Conservation (phyloP, 2,113 vertebrate genomes). For the Ptilonorhynchus violaceus region DNA sequence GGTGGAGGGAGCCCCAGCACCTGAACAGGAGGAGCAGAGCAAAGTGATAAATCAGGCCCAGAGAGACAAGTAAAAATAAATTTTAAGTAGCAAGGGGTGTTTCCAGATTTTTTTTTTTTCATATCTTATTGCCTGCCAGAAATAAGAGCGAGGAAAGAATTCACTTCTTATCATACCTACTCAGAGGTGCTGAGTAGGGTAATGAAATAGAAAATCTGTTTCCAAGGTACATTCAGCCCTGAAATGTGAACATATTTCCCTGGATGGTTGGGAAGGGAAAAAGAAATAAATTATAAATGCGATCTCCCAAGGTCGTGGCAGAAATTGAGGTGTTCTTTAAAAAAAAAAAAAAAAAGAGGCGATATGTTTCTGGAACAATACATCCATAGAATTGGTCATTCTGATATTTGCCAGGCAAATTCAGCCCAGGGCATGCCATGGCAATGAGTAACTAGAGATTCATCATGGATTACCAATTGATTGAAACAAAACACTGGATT, state of each 20-base stretch:
- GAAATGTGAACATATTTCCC: conserved; percentile 5
- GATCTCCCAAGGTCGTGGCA: not conserved
- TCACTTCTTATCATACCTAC: not conserved
- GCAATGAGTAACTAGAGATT: not conserved
- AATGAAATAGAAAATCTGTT: conserved; percentile 52
- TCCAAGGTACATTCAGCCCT: not conserved
- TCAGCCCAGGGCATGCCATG: not conserved
- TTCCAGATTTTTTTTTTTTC: not conserved
- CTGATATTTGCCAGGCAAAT: not conserved
- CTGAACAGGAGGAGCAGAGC: not conserved
- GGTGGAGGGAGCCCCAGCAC: not conserved
- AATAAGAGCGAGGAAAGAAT: not conserved
- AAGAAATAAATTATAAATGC: not conserved
- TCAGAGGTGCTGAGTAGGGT: not conserved
- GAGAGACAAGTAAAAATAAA: not conserved
- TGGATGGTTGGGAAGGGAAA: not conserved
- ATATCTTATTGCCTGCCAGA: not conserved
- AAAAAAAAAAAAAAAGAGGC: not conserved
- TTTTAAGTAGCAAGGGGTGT: not conserved
- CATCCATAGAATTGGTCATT: not conserved
- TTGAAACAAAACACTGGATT: not conserved
- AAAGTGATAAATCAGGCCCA: not conserved
- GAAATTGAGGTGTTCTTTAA: not conserved
- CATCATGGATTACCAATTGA: not conserved
- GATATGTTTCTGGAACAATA: not conserved